A percentile compares a stretch with the other conserved stretches of the same genome.
These are phyloP conservation scores for Andrena flavipes DNA, from an alignment of 2,888 invertebrate genomes.

Conservation along the genomic window DNA sequence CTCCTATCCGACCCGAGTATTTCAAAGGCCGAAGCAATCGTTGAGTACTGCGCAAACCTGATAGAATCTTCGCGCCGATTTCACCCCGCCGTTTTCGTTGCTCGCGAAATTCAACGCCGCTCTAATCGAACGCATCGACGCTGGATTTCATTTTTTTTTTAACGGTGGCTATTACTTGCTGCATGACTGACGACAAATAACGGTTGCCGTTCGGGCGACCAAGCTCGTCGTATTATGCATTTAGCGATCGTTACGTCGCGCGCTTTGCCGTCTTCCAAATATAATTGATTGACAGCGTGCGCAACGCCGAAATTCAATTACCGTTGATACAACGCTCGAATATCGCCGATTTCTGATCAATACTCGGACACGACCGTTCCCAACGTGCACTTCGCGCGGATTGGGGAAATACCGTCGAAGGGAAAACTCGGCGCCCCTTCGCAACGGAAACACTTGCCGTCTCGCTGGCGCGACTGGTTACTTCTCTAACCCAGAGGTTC, in stretches of 20 bases:
- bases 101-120: conserved; percentile 25
- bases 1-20: not conserved
- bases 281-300: conserved; percentile 54
- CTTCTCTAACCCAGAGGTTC: conserved; percentile 22
- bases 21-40: not conserved
- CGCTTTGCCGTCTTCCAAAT: conserved; percentile 10
- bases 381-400: not conserved
- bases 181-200: conserved; percentile 45
- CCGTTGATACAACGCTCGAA: conserved; percentile 43
- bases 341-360: conserved; percentile 45
- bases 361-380: conserved; percentile 25
- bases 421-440: not conserved
- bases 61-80: not conserved
- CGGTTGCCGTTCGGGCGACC: conserved; percentile 24
- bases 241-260: conserved; percentile 24
- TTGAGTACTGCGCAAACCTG: not conserved
- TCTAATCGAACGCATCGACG: conserved; percentile 11
- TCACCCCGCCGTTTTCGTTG: not conserved
- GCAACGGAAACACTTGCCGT: conserved; percentile 5
- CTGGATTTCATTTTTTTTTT: conserved; percentile 44
- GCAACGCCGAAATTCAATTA: conserved; percentile 56
- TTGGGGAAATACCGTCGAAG: not conserved
- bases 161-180: conserved; percentile 50
- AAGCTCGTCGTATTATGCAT: conserved; percentile 39
- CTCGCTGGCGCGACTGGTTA: not conserved